Evolutionary conservation across 2,113 vertebrate genomes (phyloP).

Genomic region (Grus americana): DNA sequence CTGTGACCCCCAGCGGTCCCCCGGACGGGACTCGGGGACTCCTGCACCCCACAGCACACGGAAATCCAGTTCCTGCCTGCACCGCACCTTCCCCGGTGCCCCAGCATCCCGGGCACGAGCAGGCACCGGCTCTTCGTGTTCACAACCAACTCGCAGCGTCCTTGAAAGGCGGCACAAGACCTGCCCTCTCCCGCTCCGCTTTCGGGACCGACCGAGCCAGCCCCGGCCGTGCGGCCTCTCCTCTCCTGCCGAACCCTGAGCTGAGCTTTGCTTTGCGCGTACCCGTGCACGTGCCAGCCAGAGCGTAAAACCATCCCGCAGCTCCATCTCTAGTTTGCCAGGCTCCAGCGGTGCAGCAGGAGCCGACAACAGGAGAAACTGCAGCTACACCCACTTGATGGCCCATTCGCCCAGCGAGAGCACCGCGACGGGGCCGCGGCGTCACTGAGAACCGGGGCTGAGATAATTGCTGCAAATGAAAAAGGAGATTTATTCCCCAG

Average conservation of each 20-base stretch:
- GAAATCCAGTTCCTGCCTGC: background rate
- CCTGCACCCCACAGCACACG: background rate
- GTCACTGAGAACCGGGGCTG: background rate
- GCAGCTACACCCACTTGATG: background rate
- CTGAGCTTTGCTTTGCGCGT: background rate
- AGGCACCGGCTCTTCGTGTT: background rate
- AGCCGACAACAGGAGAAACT: background rate
- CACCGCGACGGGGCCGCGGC: background rate
- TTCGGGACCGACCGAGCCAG: fast-evolving
- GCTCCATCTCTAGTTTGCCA: background rate
- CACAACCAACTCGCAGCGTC: background rate
- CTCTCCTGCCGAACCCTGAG: background rate
- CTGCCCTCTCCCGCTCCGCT: background rate
- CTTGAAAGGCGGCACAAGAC: background rate
- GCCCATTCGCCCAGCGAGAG: background rate
- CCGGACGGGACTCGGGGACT: fast-evolving
- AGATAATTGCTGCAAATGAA: background rate
- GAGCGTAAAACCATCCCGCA: background rate
- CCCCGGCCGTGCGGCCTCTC: background rate
- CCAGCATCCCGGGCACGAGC: background rate
- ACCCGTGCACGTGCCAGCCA: fast-evolving
- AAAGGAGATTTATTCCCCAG: slow-evolving; percentile 10
- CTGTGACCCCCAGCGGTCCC: background rate
- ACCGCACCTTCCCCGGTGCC: fast-evolving
- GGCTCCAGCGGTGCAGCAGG: background rate